Conservation (phyloP, 2,888 invertebrate species). For the Ommatoiulus sabulosus region DNA sequence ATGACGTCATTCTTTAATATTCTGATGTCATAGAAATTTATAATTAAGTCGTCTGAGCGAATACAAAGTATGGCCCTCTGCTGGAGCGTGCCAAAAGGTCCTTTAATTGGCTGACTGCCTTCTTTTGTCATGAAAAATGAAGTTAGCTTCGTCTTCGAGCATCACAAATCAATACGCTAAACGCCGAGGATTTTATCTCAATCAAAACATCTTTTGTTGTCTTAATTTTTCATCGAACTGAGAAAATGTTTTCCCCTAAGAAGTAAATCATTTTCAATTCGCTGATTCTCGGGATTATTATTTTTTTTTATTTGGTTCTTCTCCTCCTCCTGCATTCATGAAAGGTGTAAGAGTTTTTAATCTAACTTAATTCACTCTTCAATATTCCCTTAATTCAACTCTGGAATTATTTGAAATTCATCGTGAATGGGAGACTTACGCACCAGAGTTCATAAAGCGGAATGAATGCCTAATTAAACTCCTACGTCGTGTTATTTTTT, state of each 20-base stretch:
- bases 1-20: too few species aligned
- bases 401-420: constrained; percentile 35
- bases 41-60: constrained; percentile 33
- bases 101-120: constrained; percentile 11
- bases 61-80: constrained; percentile 11
- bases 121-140: constrained; percentile 15
- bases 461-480: constrained; percentile 18
- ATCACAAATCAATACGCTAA: constrained; percentile 37
- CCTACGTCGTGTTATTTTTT: neutral
- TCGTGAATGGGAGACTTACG: neutral
- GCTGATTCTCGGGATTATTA: neutral
- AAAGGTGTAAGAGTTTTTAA: constrained; percentile 37
- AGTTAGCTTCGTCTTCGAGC: neutral
- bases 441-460: constrained; percentile 8
- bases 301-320: neutral
- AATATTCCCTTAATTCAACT: neutral
- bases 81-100: constrained; percentile 42
- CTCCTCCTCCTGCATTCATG: too few species aligned
- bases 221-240: neutral
- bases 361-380: constrained; percentile 9
- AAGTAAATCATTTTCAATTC: constrained; percentile 15
- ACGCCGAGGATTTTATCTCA: neutral
- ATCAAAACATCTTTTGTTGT: constrained; percentile 48
- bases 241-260: neutral
- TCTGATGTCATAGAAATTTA: neutral